phyloP scores from a whole-genome alignment of 1,140 invertebrate genomes.

The Psix sp. region DNA sequence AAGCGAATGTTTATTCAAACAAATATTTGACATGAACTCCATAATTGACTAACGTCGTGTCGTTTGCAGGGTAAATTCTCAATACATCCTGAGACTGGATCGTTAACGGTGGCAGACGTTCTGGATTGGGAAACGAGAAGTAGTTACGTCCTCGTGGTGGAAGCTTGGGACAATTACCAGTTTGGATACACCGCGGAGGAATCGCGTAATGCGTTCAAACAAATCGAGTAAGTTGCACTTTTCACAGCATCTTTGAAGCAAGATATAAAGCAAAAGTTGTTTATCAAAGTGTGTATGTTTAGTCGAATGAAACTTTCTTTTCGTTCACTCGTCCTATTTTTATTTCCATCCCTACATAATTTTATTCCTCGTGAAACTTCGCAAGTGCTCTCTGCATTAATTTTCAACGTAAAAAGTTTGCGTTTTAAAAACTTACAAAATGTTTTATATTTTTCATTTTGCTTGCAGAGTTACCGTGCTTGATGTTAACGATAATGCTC shows the following conservation, averaged over 20 bases:
- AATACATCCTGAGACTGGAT: conserved; percentile 87
- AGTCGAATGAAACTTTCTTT: no score
- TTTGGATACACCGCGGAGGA: conserved; percentile 93
- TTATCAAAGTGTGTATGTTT: no score
- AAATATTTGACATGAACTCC: conserved; percentile 9
- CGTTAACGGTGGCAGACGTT: conserved; percentile 85
- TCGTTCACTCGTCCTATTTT: background rate
- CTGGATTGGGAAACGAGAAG: conserved; percentile 89
- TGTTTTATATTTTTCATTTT: conserved; percentile 28
- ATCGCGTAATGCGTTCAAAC: conserved; percentile 93
- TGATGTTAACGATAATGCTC: conserved; percentile 92
- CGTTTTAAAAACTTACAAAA: conserved; percentile 23
- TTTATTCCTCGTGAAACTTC: background rate
- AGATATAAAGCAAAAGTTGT: background rate
- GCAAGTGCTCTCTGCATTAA: conserved; percentile 9
- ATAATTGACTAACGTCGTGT: no score
- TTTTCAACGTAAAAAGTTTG: conserved; percentile 20
- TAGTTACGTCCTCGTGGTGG: conserved; percentile 89
- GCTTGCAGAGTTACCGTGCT: conserved; percentile 80
- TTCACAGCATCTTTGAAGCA: background rate
- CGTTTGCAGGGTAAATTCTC: conserved; percentile 35
- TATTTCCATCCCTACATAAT: background rate
- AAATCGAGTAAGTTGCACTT: conserved; percentile 83
- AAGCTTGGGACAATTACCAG: conserved; percentile 97
- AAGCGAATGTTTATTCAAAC: conserved; percentile 43